These are phyloP conservation scores for Malaclemys terrapin DNA, from an alignment of 2,113 vertebrate species.

Conservation along the genomic window DNA sequence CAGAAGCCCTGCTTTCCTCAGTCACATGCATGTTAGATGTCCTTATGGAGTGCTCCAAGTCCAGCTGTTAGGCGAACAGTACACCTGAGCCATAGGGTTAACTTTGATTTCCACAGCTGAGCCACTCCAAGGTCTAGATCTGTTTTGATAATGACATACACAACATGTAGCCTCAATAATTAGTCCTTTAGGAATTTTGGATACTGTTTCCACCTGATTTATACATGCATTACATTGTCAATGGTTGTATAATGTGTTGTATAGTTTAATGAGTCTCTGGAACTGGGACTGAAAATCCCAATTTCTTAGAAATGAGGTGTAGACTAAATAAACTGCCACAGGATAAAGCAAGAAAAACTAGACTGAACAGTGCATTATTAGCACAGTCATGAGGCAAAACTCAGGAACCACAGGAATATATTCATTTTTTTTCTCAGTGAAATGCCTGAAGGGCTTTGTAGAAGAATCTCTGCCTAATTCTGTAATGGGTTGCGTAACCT, in stretches of 20 bases:
- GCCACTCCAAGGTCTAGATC: neutral
- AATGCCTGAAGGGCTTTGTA: too few species aligned
- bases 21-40: too few species aligned
- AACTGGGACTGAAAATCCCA: neutral
- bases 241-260: neutral
- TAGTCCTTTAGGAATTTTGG: neutral
- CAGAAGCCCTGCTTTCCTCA: neutral
- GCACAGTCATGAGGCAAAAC: neutral
- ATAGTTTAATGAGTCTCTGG: accelerated
- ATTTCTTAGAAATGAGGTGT: neutral
- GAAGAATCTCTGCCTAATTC: too few species aligned
- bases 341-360: neutral
- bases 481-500: too few species aligned
- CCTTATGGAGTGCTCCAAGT: neutral
- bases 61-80: neutral
- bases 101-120: neutral
- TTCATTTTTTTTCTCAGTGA: too few species aligned
- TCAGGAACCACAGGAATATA: neutral
- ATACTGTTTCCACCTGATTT: neutral
- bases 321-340: accelerated
- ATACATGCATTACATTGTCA: too few species aligned
- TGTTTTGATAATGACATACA: neutral
- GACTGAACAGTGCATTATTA: neutral
- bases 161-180: neutral
- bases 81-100: neutral